phyloP scores from a whole-genome alignment of 2,113 vertebrate genomes.

The Leucopsar rothschildi region DNA sequence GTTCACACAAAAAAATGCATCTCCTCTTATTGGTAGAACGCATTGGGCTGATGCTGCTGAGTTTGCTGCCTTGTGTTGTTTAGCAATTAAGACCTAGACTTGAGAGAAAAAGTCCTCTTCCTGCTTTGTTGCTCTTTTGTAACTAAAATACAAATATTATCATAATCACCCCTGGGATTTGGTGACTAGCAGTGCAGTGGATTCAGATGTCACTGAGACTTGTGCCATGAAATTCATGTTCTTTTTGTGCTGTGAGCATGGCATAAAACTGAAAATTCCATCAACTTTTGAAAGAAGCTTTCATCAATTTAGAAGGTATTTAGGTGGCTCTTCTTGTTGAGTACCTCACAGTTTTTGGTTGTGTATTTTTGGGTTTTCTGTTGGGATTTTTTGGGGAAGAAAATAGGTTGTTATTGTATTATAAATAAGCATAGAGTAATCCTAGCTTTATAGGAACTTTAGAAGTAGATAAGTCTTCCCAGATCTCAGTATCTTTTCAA shows the following conservation, averaged over 20 bases:
- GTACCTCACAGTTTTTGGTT: not conserved
- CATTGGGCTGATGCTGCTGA: not conserved
- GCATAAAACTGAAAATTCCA: not conserved
- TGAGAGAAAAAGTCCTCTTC: not conserved
- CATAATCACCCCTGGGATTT: not conserved
- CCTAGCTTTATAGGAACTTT: not conserved
- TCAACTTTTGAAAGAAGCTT: not conserved
- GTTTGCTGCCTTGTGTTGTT: not conserved
- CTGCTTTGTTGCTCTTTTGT: too few relatives aligned
- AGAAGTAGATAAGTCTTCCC: not conserved
- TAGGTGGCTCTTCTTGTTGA: rapidly evolving
- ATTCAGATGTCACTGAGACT: not conserved
- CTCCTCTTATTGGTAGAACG: not conserved
- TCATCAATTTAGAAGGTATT: rapidly evolving
- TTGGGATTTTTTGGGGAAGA: not conserved
- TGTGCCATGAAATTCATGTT: rapidly evolving
- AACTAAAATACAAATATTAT: too few relatives aligned
- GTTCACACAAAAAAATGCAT: not conserved
- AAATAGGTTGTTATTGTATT: rapidly evolving
- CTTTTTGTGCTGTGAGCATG: not conserved
- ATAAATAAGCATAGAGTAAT: not conserved
- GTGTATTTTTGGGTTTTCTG: not conserved
- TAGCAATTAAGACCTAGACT: not conserved
- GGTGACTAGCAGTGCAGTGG: not conserved
- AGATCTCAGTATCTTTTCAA: not conserved